Evolutionary conservation across 2,113 vertebrate species (phyloP).

Genomic region (Arizona elegans): DNA sequence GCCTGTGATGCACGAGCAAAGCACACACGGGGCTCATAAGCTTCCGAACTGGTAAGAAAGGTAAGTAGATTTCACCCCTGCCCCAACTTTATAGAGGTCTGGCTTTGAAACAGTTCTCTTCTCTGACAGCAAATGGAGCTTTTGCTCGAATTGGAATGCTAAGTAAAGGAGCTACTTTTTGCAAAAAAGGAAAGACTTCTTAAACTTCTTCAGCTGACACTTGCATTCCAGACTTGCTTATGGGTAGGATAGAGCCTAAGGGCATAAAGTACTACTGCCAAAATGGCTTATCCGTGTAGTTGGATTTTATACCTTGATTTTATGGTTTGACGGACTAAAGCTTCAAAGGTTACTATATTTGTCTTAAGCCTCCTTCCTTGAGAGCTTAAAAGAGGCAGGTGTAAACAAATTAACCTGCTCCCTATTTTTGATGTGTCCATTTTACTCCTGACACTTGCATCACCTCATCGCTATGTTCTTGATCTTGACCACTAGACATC

Average conservation of each 20-base stretch:
- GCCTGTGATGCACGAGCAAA: no score
- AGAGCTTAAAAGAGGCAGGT: not conserved
- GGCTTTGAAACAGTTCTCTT: not conserved
- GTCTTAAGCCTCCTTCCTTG: not conserved
- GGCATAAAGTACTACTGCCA: not conserved
- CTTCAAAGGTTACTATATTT: not conserved
- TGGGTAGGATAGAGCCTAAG: not conserved
- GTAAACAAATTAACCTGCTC: not conserved
- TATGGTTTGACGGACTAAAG: not conserved
- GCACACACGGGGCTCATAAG: no score
- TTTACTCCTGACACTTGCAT: not conserved
- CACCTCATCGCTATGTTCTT: not conserved
- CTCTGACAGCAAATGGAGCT: not conserved
- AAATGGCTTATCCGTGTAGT: not conserved
- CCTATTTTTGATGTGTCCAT: not conserved
- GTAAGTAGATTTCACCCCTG: no score
- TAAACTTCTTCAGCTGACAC: not conserved
- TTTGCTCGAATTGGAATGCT: not conserved
- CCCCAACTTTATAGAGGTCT: not conserved
- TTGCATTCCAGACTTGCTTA: not conserved
- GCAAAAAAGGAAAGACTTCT: not conserved
- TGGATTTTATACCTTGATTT: not conserved
- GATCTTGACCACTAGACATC: not conserved
- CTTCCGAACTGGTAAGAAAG: no score
- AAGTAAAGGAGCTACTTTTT: not conserved